Percentiles rank a stretch among this genome's conserved stretches.
Conservation (phyloP, 2,113 vertebrate species). For the Lontra canadensis region DNA sequence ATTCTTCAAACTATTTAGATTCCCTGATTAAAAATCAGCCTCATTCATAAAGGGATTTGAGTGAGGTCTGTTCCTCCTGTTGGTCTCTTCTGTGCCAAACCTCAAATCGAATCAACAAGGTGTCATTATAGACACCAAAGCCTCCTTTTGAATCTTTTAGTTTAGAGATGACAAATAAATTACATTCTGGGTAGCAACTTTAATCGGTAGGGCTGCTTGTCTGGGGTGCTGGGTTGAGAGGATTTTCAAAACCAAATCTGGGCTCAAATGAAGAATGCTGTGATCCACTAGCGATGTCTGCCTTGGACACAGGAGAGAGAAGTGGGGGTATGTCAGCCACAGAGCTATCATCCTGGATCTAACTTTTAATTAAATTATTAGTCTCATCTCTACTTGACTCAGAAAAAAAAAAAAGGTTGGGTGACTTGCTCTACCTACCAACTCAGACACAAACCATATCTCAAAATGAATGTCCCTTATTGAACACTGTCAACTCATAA, state of each 20-base stretch:
- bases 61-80: background rate
- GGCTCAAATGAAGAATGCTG: background rate
- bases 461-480: background rate
- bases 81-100: background rate
- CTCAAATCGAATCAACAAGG: background rate
- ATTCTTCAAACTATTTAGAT: background rate
- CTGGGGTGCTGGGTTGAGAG: background rate
- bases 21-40: background rate
- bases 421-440: background rate
- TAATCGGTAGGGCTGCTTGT: background rate
- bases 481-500: background rate
- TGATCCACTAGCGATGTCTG: constrained; percentile 32
- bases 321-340: too few relatives aligned
- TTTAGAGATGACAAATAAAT: background rate
- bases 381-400: background rate
- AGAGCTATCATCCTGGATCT: background rate
- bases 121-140: background rate
- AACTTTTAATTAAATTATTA: background rate
- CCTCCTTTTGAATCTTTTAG: constrained; percentile 7
- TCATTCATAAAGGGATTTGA: background rate
- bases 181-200: background rate
- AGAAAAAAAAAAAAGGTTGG: background rate
- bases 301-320: background rate
- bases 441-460: background rate
- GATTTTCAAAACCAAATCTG: background rate